Evolutionary conservation across 2,113 vertebrate genomes (phyloP).

Genomic region (Pedionomus torquatus): DNA sequence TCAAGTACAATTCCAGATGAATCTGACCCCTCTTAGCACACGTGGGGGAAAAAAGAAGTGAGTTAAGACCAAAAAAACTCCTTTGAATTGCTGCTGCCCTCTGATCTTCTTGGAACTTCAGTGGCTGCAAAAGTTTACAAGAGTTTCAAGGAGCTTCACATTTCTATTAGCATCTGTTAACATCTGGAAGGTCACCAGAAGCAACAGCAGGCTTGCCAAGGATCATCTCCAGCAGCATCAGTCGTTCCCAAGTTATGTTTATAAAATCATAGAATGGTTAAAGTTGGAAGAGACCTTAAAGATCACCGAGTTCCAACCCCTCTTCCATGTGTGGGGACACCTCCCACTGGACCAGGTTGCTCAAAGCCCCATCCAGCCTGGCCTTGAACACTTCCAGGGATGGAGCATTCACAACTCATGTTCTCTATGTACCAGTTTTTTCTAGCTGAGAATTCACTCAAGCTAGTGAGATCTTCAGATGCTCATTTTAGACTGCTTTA

Average conservation of each 20-base stretch:
- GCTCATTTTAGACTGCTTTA: not conserved
- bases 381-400: too few relatives aligned
- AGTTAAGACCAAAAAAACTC: not conserved
- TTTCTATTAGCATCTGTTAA: not conserved
- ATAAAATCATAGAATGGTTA: too few relatives aligned
- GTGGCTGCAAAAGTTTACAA: not conserved
- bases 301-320: too few relatives aligned
- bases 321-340: too few relatives aligned
- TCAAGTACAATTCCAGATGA: not conserved
- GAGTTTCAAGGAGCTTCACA: not conserved
- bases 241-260: not conserved
- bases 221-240: not conserved
- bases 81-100: not conserved
- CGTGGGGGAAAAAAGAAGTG: not conserved
- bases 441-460: not conserved
- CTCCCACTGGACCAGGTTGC: too few relatives aligned
- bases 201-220: not conserved
- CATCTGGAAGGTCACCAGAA: not conserved
- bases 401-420: too few relatives aligned
- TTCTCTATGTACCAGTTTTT: not conserved
- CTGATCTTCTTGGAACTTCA: not conserved
- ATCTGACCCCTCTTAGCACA: not conserved
- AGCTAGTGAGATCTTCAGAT: not conserved
- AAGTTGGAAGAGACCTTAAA: too few relatives aligned
- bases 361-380: too few relatives aligned